Conservation (phyloP, 2,113 vertebrate genomes). For the Ariopsis seemanni region DNA sequence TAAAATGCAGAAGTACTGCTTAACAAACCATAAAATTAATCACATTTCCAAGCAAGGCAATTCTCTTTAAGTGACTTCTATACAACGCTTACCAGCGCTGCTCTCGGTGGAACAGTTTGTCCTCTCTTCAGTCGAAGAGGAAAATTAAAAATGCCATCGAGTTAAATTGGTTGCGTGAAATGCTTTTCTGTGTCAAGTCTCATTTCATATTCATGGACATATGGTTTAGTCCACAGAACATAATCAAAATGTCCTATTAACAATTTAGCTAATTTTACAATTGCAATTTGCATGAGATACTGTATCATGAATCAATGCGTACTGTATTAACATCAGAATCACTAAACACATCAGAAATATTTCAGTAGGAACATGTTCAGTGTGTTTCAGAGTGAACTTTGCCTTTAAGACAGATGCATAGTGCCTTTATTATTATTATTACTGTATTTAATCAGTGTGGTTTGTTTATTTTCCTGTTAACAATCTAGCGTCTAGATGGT, state of each 20-base stretch:
- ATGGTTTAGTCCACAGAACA: background rate
- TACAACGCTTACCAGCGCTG: background rate
- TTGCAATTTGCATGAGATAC: background rate
- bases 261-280: slow-evolving; percentile 5
- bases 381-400: background rate
- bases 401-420: background rate
- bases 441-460: no score
- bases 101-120: background rate
- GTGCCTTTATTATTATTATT: no score
- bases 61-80: slow-evolving; percentile 19
- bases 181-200: background rate
- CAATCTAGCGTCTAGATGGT: no score
- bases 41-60: slow-evolving; percentile 14
- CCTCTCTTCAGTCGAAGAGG: background rate
- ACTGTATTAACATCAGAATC: background rate
- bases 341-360: background rate
- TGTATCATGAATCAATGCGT: background rate
- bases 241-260: slow-evolving; percentile 14
- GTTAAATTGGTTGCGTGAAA: background rate
- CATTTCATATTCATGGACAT: slow-evolving; percentile 13
- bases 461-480: no score
- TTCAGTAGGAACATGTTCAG: background rate
- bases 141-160: slow-evolving; percentile 23
- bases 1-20: slow-evolving; percentile 20
- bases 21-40: slow-evolving; percentile 40